Evolutionary conservation across 1,140 invertebrate genomes (phyloP).

Genomic region (Lepidurus arcticus): DNA sequence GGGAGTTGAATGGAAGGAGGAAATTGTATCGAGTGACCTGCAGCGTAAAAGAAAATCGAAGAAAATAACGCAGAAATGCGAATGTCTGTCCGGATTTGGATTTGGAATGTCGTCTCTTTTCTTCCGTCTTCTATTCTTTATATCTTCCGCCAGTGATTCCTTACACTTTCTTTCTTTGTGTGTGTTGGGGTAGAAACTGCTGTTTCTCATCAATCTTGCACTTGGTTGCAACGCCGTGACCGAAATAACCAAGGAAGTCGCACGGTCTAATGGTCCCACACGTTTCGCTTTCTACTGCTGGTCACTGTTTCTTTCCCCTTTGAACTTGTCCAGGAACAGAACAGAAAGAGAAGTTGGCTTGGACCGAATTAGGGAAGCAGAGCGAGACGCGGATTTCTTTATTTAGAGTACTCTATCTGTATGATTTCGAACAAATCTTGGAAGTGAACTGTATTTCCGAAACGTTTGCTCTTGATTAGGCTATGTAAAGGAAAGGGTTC

Average conservation of each 20-base stretch:
- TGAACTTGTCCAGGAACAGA: not conserved
- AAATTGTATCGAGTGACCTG: not conserved
- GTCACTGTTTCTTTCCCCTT: not conserved
- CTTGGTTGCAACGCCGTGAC: constrained; percentile 5
- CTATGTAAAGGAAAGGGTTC: too few species aligned
- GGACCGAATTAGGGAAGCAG: not conserved
- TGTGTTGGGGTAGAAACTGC: constrained; percentile 7
- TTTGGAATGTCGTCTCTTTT: not conserved
- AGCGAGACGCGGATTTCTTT: not conserved
- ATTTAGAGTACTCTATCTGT: too few species aligned
- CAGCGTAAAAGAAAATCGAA: not conserved
- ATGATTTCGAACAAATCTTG: too few species aligned
- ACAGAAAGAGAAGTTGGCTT: not conserved
- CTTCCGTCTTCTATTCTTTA: not conserved
- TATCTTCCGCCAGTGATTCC: not conserved
- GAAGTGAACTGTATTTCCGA: too few species aligned
- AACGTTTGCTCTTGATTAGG: too few species aligned
- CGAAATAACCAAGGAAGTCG: constrained; percentile 15
- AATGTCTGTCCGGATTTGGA: not conserved
- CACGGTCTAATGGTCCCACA: constrained; percentile 12
- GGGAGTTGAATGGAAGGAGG: not conserved
- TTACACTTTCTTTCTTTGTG: not conserved
- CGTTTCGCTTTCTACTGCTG: not conserved
- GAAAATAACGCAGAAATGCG: not conserved
- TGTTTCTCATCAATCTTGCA: constrained; percentile 19